A percentile compares a stretch with the other conserved stretches of the same genome.
phyloP scores from a whole-genome alignment of 2,113 vertebrate genomes.

The Burhinus oedicnemus region DNA sequence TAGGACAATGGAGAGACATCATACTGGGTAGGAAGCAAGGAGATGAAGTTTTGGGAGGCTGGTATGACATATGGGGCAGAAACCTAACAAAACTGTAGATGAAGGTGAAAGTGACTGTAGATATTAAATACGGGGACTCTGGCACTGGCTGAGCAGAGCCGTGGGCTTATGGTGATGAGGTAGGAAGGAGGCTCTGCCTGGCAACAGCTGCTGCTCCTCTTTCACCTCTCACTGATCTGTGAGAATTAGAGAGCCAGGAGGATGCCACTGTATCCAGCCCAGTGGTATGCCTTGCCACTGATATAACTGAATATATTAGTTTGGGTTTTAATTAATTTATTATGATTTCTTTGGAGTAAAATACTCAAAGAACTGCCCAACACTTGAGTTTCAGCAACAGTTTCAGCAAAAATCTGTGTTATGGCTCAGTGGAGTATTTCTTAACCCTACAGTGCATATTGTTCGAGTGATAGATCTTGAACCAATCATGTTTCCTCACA shows the following conservation, averaged over 20 bases:
- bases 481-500: background rate
- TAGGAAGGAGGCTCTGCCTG: background rate
- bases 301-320: background rate
- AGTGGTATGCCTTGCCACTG: background rate
- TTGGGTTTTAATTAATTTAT: background rate
- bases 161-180: background rate
- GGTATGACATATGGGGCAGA: rapidly evolving
- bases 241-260: background rate
- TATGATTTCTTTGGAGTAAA: background rate
- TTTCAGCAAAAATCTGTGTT: background rate
- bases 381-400: background rate
- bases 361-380: background rate
- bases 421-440: background rate
- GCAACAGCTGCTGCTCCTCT: background rate
- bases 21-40: background rate
- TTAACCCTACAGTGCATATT: background rate
- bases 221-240: background rate
- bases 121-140: rapidly evolving
- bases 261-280: background rate
- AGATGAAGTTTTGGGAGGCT: background rate
- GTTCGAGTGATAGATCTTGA: background rate
- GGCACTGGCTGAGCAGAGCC: background rate
- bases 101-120: background rate
- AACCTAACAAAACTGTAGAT: background rate
- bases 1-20: background rate